A percentile compares a stretch with the other conserved stretches of the same genome.
phyloP scores from a whole-genome alignment of 1,140 invertebrate species.

The Bactericera cockerelli region DNA sequence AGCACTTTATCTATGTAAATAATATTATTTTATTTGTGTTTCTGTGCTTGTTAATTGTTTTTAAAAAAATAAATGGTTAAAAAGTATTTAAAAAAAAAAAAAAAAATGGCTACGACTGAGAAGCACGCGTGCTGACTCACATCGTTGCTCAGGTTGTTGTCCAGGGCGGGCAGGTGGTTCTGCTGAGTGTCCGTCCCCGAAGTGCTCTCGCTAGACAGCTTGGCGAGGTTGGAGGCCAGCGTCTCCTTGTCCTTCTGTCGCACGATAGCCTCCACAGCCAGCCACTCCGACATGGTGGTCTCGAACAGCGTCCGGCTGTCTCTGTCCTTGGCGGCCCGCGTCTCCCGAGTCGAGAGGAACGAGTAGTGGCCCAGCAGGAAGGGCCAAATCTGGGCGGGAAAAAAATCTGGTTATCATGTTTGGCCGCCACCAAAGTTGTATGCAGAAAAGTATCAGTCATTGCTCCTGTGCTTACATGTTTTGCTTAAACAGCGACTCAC shows the following conservation, averaged over 20 bases:
- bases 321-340: conserved; percentile 48
- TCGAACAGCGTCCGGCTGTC: conserved; percentile 59
- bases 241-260: conserved; percentile 61
- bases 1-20: too few relatives aligned
- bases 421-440: too few relatives aligned
- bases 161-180: conserved; percentile 23
- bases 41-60: too few relatives aligned
- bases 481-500: too few relatives aligned
- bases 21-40: too few relatives aligned
- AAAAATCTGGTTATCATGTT: too few relatives aligned
- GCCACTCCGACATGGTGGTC: conserved; percentile 84
- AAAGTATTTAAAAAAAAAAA: too few relatives aligned
- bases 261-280: conserved; percentile 83
- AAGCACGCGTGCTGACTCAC: too few relatives aligned
- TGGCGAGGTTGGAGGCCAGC: conserved; percentile 41
- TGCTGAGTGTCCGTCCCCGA: conserved; percentile 26
- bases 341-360: conserved; percentile 55
- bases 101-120: too few relatives aligned
- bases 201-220: conserved; percentile 37
- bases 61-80: too few relatives aligned
- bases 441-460: too few relatives aligned
- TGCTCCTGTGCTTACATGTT: too few relatives aligned
- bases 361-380: conserved; percentile 75
- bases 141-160: conserved; percentile 38
- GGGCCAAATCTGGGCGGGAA: conserved; percentile 54